A percentile compares a stretch with the other conserved stretches of the same genome.
These are phyloP conservation scores for Oceanites oceanicus DNA, from an alignment of 2,113 vertebrate species.

Conservation along the genomic window DNA sequence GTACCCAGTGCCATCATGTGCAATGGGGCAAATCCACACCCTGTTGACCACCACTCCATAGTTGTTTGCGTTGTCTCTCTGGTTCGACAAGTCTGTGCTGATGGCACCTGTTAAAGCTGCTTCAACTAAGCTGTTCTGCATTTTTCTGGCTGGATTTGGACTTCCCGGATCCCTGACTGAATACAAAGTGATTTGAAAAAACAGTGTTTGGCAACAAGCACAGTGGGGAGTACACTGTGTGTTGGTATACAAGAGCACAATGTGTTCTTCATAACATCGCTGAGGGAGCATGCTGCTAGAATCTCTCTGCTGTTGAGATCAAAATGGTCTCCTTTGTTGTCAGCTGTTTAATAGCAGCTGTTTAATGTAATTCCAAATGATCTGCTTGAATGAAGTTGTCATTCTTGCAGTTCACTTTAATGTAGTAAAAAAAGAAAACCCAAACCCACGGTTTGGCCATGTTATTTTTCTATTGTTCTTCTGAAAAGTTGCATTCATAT, in stretches of 20 bases:
- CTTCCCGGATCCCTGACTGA: slow-evolving; percentile 73
- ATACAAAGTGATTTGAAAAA: slow-evolving; percentile 76
- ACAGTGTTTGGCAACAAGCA: slow-evolving; percentile 80
- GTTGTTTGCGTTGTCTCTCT: slow-evolving; percentile 67
- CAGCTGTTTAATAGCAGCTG: slow-evolving; percentile 79
- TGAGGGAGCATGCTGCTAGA: slow-evolving; percentile 55
- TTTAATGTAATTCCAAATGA: slow-evolving; percentile 79
- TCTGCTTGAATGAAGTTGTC: slow-evolving; percentile 77
- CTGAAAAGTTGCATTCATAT: neutral
- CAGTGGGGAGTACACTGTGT: slow-evolving; percentile 66
- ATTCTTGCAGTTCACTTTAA: slow-evolving; percentile 73
- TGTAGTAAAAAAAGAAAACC: slow-evolving; percentile 30
- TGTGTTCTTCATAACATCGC: slow-evolving; percentile 68
- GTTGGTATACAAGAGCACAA: slow-evolving; percentile 72
- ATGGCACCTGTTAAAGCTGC: slow-evolving; percentile 79
- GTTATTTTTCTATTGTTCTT: slow-evolving; percentile 34
- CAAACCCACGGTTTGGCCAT: neutral
- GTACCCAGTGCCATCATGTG: neutral
- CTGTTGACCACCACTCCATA: slow-evolving; percentile 33
- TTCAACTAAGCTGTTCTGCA: slow-evolving; percentile 79
- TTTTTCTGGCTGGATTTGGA: slow-evolving; percentile 78
- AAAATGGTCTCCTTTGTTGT: slow-evolving; percentile 69
- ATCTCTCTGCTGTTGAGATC: slow-evolving; percentile 61
- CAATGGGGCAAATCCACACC: slow-evolving; percentile 40
- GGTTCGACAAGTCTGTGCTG: slow-evolving; percentile 64